These are phyloP conservation scores for Sphaerophoria taeniata DNA, from an alignment of 2,888 invertebrate genomes.

Conservation along the genomic window DNA sequence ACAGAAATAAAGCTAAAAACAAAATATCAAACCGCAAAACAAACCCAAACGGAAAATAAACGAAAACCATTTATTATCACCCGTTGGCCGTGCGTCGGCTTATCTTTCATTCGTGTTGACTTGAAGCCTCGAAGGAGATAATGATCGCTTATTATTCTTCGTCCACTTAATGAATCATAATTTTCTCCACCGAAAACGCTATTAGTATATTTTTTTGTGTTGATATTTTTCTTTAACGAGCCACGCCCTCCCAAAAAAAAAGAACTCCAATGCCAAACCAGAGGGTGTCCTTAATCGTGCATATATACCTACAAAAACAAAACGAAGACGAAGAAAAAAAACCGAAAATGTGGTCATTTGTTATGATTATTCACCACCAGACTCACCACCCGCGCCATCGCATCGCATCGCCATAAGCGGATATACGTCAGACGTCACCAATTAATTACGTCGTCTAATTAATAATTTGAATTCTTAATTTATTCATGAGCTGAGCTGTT, in stretches of 20 bases:
- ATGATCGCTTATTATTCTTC: conserved; percentile 64
- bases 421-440: conserved; percentile 66
- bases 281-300: conserved; percentile 24
- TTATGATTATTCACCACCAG: conserved; percentile 60
- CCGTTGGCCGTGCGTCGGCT: background rate
- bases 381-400: conserved; percentile 47
- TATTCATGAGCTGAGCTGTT: conserved; percentile 19
- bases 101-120: conserved; percentile 42
- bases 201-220: conserved; percentile 23
- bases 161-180: conserved; percentile 72
- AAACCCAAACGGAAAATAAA: background rate
- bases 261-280: conserved; percentile 1
- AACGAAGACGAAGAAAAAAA: conserved; percentile 10
- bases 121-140: conserved; percentile 46
- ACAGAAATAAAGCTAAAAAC: background rate
- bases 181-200: conserved; percentile 37
- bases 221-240: background rate
- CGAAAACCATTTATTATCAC: conserved; percentile 58
- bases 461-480: conserved; percentile 67
- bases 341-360: conserved; percentile 52
- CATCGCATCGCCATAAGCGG: conserved; percentile 45
- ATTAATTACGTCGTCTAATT: conserved; percentile 69
- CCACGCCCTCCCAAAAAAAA: conserved; percentile 54
- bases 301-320: conserved; percentile 13
- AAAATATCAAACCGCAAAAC: no score